Base-by-base conservation (phyloP, 2,888 invertebrate genomes). In the Serrognathus titanus region DNA sequence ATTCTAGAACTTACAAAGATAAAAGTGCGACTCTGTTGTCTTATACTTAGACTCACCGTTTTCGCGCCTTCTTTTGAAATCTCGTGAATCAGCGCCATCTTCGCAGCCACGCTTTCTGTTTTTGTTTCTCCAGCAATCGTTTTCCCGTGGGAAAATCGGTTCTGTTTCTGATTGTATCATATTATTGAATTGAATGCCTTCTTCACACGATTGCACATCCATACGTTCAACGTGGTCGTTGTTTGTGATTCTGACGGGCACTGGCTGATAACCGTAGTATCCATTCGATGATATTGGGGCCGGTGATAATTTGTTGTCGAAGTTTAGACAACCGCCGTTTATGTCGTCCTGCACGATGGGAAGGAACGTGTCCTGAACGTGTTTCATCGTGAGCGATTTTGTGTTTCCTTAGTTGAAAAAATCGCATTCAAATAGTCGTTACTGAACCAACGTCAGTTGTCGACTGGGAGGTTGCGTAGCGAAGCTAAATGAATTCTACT, bases 221-320 rank as follows among this genome's bases (percentile, higher is more conserved):
- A 59, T 62, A 36, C 12, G 48, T 43, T 56, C 55, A 20, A n/a
- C 39, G 51, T 38, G 43, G 12, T 57, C 48, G 40, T 51, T 48
- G 24, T 48, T 12, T 13, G 40, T 36, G 43, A 41, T 39, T 43
- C 57, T 52, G 20, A 60, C 71, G 63, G 77, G 76, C 13, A 75
- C 65, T 59, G 77, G 74, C 55, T 81, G 80, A 70, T 77, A 82
- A 51, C 82, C 82, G 62, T 82, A 81, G 67, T 82, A 82, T 66
- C 80, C 80, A 71, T 81, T 81, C 45, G 78, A 79, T 48, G 81
- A 81, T 67, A 81, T 75, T 68, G 80, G 80, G 63, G 80, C 71
- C 68, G 67, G 73, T 74, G 68, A 75, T 77, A 67, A 75, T n/a
- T 36, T 53, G 46, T 48, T 54, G 39, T 51, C 45, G 31, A 52